Evolutionary conservation across 2,888 invertebrate species (phyloP).

Genomic region (Malacosoma neustria): DNA sequence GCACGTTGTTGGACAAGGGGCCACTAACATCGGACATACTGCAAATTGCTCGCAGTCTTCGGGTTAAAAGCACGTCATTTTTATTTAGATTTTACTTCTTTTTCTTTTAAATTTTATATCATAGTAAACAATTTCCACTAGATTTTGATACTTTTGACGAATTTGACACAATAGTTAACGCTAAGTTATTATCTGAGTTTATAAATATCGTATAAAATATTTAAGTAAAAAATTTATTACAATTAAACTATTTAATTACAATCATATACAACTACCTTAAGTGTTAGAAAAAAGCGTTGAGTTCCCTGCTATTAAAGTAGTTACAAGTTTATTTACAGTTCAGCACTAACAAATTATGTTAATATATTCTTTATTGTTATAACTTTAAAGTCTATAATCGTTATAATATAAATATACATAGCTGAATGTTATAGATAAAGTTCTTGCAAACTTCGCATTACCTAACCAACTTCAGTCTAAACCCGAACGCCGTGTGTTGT

Average conservation of each 20-base stretch:
- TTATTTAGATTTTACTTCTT: background rate
- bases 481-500: conserved; percentile 6
- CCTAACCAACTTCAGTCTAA: conserved; percentile 6
- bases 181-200: too few species aligned
- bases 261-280: conserved; percentile 7
- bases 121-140: background rate
- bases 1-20: too few species aligned
- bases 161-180: too few species aligned
- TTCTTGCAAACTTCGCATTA: background rate
- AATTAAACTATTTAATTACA: background rate
- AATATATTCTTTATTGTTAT: background rate
- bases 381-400: background rate
- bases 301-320: conserved; percentile 8
- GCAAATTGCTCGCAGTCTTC: too few species aligned
- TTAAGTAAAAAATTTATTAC: background rate
- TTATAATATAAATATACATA: background rate
- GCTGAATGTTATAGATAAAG: background rate
- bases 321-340: conserved; percentile 4
- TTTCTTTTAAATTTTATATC: background rate
- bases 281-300: conserved; percentile 6
- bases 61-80: too few species aligned
- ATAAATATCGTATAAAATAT: background rate
- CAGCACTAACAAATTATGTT: background rate
- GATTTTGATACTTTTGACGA: too few species aligned
- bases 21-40: too few species aligned